Conservation (phyloP, 2,113 vertebrate genomes). For the Siniperca knerii region DNA sequence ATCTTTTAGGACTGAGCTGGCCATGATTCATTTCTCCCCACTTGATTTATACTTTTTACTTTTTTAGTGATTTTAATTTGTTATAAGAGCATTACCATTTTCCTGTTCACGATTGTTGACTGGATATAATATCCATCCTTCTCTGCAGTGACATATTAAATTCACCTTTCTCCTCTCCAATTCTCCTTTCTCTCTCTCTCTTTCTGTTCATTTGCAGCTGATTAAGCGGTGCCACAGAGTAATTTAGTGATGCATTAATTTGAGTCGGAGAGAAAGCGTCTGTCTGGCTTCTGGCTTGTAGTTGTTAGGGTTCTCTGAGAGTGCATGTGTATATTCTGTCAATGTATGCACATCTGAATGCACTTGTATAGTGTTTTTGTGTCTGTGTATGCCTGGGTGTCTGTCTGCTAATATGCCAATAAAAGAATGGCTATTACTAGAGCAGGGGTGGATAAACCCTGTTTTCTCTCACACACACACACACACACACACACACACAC, state of each 20-base stretch:
- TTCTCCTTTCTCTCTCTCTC: conserved; percentile 15
- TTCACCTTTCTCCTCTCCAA: conserved; percentile 3
- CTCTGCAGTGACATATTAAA: conserved; percentile 8
- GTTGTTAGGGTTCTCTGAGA: not conserved
- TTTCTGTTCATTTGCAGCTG: conserved; percentile 36
- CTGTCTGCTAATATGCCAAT: conserved; percentile 39
- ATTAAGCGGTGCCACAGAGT: conserved; percentile 37
- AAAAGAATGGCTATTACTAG: conserved; percentile 34
- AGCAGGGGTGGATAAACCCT: conserved; percentile 18
- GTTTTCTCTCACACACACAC: conserved; percentile 6
- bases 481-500: conserved; percentile 12
- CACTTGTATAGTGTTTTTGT: conserved; percentile 17
- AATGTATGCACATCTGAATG: conserved; percentile 1
- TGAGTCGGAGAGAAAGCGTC: too few relatives aligned
- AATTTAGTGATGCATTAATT: conserved; percentile 29
- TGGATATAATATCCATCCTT: conserved; percentile 3
- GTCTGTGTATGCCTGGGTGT: not conserved
- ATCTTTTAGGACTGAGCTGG: not conserved
- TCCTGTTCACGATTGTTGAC: conserved; percentile 9
- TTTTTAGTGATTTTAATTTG: not conserved
- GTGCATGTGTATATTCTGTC: not conserved
- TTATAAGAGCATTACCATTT: conserved; percentile 1
- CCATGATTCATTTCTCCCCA: not conserved
- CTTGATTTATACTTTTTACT: not conserved
- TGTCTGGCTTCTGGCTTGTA: not conserved